phyloP scores from a whole-genome alignment of 2,888 invertebrate genomes.

The Gonocerus acuteangulatus region DNA sequence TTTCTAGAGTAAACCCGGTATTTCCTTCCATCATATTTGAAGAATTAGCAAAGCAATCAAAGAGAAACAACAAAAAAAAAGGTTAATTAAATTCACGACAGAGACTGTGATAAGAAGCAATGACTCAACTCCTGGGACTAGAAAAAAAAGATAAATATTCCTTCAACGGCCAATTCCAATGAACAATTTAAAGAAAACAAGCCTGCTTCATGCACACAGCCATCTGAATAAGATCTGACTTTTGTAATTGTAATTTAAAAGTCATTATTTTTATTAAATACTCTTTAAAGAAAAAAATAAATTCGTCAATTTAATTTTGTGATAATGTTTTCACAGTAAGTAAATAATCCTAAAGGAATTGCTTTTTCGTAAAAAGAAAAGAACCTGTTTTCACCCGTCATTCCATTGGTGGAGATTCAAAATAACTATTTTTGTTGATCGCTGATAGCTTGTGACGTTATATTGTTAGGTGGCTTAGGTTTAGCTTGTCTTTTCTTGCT shows the following conservation, averaged over 20 bases:
- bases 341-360: no score
- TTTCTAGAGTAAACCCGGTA: conserved; percentile 16
- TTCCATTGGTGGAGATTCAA: conserved; percentile 23
- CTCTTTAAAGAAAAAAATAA: no score
- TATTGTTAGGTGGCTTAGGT: neutral
- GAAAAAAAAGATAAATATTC: neutral
- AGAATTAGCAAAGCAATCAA: neutral
- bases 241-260: no score
- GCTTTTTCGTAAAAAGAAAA: no score
- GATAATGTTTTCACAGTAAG: neutral
- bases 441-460: conserved; percentile 26
- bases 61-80: neutral
- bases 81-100: no score
- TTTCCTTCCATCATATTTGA: conserved; percentile 17
- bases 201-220: no score
- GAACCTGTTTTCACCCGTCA: neutral
- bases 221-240: no score
- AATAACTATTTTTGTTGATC: conserved; percentile 24
- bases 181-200: neutral
- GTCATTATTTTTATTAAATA: no score
- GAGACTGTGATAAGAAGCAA: no score
- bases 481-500: neutral
- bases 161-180: neutral
- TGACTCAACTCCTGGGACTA: no score
- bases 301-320: neutral